Base-by-base conservation (phyloP, 2,113 vertebrate species). In the Podarcis raffonei region DNA sequence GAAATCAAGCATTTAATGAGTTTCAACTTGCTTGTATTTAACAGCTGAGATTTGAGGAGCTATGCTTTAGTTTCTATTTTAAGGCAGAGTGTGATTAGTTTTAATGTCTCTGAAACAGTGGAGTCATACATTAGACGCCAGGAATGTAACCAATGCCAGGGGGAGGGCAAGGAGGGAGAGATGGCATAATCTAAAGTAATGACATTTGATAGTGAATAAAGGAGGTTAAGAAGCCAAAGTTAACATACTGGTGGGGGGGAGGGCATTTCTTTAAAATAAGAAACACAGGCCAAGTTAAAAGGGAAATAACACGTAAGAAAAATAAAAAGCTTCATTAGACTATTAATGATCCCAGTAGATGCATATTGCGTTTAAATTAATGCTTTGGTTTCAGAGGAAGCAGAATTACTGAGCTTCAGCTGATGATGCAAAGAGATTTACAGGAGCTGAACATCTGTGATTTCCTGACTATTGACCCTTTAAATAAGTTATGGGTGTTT, bases 361-460 rank as follows among this genome's bases (percentile, higher is more conserved):
- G 91, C 93, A 84, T 90, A 91, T 92, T 94, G 91, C 93, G 90
- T 95, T 95, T 92, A 92, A 95, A 96, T 94, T 92, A 85, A 83
- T 89, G 35, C 72, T 57, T 95, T 94, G 65, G n/a, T 92, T 94
- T 87, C 91, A 92, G 79, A 94, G 87, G 94, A 87, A 91, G n/a
- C 20, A 83, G 78, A 85, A 92, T 93, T 95, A 91, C 89, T 90
- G 82, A 93, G 93, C 85, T 94, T 89, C 76, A 90, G 66, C 85
- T 68, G 83, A n/a, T 89, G 91, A 94, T 93, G 91, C 92, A 94
- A 83, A 92, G 84, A 90, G 89, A 88, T 92, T 92, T 89, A 80
- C 77, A 88, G 87, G 90, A 85, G 88, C 82, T 92, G 93, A 94
- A 94, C 89, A 95, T 94, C 93, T 95, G 93, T 89, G 92, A 91